Base-by-base conservation (phyloP, 2,888 invertebrate species). In the Coenonympha arcania region DNA sequence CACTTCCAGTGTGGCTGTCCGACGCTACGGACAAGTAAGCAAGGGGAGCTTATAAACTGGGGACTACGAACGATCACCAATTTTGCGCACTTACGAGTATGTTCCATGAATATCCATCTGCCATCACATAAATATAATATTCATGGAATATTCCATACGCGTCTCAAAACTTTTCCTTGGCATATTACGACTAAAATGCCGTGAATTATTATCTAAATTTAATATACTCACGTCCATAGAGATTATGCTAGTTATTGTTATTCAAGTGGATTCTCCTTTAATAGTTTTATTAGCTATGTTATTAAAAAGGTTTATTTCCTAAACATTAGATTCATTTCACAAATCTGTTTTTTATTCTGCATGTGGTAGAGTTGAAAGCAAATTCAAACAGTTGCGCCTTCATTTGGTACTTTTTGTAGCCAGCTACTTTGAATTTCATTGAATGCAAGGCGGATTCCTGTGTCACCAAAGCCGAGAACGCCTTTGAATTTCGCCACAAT, bases 1-100 rank as follows among this genome's bases (percentile, higher is more conserved):
- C 73, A 79, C 75, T 76, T 68, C 69, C 73, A 70, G 74, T 73
- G 75, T 72, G 65, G 63, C 65, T 65, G 68, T 13, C 62, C 63
- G 70, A 62, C 63, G 57, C 63, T 70, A 62, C 63, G 57, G 65
- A 65, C 66, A 66, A 63, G 52, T 56, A 41, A 53, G 50, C 39
- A 63, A 66, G 69, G 72, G 71, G 66, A 66, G 61, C 55, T 58
- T 54, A 56, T 52, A 50, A 41, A 46, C 46, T 39, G 46, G 57
- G 56, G 57, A 53, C 53, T 51, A 52, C 50, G 55, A 60, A 57
- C 48, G 42, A 39, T 36, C 47, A 44, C 28, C 37, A 28, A 42
- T 51, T 51, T 49, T 43, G 52, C 50, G 34, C 43, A 53, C 48
- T 44, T 52, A 41, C 33, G 28, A n/a, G n/a, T n/a, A n/a, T n/a